phyloP scores from a whole-genome alignment of 1,140 invertebrate species.

The Diploscapter pachys region DNA sequence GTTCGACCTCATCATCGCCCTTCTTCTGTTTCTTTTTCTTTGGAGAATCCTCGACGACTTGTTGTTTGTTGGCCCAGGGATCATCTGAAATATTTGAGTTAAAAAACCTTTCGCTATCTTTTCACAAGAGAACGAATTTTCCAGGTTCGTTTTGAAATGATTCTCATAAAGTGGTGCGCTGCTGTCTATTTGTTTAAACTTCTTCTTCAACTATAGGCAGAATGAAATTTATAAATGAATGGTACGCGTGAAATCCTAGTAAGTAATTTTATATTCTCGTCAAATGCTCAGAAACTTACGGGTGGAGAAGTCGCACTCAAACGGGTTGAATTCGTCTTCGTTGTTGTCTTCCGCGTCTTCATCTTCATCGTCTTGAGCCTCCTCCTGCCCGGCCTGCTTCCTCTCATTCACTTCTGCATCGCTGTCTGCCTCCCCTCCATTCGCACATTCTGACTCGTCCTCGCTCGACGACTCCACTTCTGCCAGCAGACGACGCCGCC shows the following conservation, averaged over 20 bases:
- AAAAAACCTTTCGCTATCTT: background rate
- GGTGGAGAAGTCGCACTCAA: constrained; percentile 47
- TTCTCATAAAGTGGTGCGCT: background rate
- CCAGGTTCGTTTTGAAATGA: background rate
- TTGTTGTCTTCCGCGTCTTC: constrained; percentile 21
- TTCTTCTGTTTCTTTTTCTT: constrained; percentile 62
- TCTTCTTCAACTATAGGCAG: too few relatives aligned
- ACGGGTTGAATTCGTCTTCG: constrained; percentile 52
- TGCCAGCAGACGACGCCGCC: constrained; percentile 36
- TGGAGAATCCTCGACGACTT: constrained; percentile 67
- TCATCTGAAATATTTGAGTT: constrained; percentile 34
- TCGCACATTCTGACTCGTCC: constrained; percentile 11
- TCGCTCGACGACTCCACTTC: constrained; percentile 38
- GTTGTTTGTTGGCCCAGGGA: constrained; percentile 46
- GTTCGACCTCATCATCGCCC: constrained; percentile 66
- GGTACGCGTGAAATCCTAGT: too few relatives aligned
- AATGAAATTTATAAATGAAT: too few relatives aligned
- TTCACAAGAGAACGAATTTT: background rate
- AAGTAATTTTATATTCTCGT: constrained; percentile 7
- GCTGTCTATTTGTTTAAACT: too few relatives aligned
- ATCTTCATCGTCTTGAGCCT: constrained; percentile 21
- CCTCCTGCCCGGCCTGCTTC: too few relatives aligned
- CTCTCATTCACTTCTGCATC: background rate
- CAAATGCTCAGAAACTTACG: constrained; percentile 21
- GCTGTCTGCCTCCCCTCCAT: constrained; percentile 25